Evolutionary conservation across 2,888 invertebrate species (phyloP), one percentile per base, ranked within the genome.

Genomic region (Caenorhabditis sp.): DNA sequence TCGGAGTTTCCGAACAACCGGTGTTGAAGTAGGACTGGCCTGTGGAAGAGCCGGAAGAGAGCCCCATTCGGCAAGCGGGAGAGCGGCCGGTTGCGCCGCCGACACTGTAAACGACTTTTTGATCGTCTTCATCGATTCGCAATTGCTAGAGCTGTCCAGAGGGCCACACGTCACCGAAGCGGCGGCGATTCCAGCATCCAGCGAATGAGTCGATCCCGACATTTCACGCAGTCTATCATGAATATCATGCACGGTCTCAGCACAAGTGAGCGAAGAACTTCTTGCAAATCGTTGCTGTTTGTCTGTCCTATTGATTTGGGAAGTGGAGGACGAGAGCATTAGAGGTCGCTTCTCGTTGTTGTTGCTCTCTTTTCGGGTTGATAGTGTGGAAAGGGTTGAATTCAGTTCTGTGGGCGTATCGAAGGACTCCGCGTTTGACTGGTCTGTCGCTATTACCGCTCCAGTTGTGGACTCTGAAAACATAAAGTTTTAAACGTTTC

Each of bases 171-270:
- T 26, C 3, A 9, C 74, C 72, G 59, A 37, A 11, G 52, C 24
- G 1, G 58, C 39, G 13, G 48, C 37, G 9, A 76, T 45, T 7
- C 66, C 56, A 11, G 79, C 80, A 48, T 84, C 82, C 13, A 84
- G 52, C 1, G 85, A 85, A 26, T 70, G 73, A 1, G 85, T 78
- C 0, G 83, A 83, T 1, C 80, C 78, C 1, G 77, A 77, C 84
- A 84, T 84, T 63, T 81, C 81, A 1, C 79, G 78, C 11, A 84
- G 59, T 13, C 84, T 66, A 26, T 84, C 84, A 59, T 75, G 55
- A 37, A 82, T 81, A 53, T 85, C 85, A 24, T 72, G 73, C 17
- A 83, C 81, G 17, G 82, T 83, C 70, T 85, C 85, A 6, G 80
- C 53, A 45, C 85, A 85, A 6, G 85, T 85, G n/a, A 85, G 59